These are phyloP conservation scores for Proterorhinus semilunaris DNA, from an alignment of 2,113 vertebrate genomes.

Conservation along the genomic window DNA sequence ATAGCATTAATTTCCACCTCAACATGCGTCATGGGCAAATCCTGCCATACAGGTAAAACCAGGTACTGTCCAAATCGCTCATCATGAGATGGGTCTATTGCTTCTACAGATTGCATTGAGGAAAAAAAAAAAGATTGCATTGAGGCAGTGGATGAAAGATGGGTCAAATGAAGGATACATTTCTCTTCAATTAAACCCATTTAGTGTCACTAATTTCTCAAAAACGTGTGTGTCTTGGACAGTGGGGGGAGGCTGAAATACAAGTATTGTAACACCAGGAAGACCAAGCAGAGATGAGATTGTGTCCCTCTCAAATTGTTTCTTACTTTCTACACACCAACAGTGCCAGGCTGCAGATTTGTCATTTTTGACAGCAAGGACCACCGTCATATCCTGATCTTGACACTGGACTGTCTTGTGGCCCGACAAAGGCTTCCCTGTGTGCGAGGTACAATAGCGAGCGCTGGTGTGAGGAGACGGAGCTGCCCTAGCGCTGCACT, in stretches of 20 bases:
- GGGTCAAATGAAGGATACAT: too few relatives aligned
- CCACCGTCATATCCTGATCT: constrained; percentile 21
- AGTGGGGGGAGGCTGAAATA: neutral
- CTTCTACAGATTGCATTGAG: too few relatives aligned
- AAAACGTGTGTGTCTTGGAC: neutral
- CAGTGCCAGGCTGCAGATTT: neutral
- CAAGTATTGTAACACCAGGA: neutral
- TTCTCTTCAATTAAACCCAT: too few relatives aligned
- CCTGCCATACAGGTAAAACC: too few relatives aligned
- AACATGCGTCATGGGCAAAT: too few relatives aligned
- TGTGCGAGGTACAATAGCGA: constrained; percentile 50
- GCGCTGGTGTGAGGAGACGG: constrained; percentile 21
- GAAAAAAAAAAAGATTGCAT: too few relatives aligned
- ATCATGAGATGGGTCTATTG: too few relatives aligned
- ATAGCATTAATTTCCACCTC: too few relatives aligned
- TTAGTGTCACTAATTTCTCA: too few relatives aligned
- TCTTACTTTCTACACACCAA: neutral
- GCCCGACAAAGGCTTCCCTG: constrained; percentile 58
- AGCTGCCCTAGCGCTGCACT: constrained; percentile 35
- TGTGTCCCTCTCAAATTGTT: neutral
- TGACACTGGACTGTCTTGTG: constrained; percentile 25
- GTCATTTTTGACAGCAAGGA: constrained; percentile 9
- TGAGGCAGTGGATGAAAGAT: too few relatives aligned
- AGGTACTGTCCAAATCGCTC: too few relatives aligned
- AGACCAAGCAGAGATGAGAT: neutral